Base-by-base conservation (phyloP, 2,888 invertebrate genomes). In the Cheilosia variabilis region DNA sequence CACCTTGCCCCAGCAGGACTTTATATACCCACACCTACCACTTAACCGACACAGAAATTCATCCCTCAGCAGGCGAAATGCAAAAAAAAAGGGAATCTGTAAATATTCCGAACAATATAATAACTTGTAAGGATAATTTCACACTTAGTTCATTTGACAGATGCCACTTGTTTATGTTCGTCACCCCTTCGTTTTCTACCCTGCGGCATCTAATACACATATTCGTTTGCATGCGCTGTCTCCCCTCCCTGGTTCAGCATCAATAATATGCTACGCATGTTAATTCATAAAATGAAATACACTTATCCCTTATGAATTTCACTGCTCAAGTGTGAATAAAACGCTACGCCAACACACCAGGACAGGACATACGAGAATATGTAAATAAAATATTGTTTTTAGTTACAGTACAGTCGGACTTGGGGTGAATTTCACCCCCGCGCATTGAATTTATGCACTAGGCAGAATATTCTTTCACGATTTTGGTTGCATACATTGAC, bases 91-190 rank as follows among this genome's bases (percentile, higher is more conserved):
- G 9, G 27, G 17, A 80, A 86, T 81, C 86, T 86, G 79, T 84
- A 84, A 84, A 80, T 76, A 87, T 87, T 76, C 84, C 78, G 77
- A 77, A 76, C 84, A 87, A 79, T 87, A 87, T 87, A 84, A 87
- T 87, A 88, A 88, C 88, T 88, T 88, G 88, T 88, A 87, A 88
- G 88, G 87, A 89, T 88, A 88, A 89, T 89, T 89, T 89, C 89
- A 88, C 89, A 89, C 88, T 88, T 89, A 88, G 88, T 89, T 89
- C 88, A 88, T 87, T 88, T 88, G 89, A 88, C 89, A 89, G 89
- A 89, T 89, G 89, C 88, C 88, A 88, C 88, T 89, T 89, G 89
- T 89, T 89, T 88, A 84, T 86, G 63, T 68, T 73, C 73, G 76
- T 80, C 75, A 86, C 87, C 86, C 81, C 60, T 69, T 50, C 34